phyloP scores from a whole-genome alignment of 2,113 vertebrate genomes.

The Parus major region DNA sequence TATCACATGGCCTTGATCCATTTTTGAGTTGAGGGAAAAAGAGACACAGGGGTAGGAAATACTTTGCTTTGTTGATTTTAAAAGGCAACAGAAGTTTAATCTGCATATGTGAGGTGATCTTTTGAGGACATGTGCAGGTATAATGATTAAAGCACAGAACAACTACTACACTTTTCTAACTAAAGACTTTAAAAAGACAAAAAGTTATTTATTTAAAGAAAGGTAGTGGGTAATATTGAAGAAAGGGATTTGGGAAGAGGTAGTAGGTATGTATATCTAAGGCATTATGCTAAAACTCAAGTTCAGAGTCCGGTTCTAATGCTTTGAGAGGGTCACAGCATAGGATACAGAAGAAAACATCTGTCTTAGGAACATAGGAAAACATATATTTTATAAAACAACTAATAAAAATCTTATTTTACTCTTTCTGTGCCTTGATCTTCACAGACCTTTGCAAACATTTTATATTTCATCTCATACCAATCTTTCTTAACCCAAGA shows the following conservation, averaged over 20 bases:
- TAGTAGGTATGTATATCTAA: neutral
- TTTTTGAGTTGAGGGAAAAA: neutral
- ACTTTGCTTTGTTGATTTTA: neutral
- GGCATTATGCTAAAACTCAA: neutral
- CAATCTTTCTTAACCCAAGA: neutral
- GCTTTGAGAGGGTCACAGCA: neutral
- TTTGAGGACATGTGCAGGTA: neutral
- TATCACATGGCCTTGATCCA: neutral
- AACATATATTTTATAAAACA: neutral
- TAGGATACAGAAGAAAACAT: neutral
- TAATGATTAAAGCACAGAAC: neutral
- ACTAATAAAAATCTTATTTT: neutral
- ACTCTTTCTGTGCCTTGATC: neutral
- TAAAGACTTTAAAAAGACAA: neutral
- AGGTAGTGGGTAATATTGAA: neutral
- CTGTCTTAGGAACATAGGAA: neutral
- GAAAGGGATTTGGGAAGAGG: neutral
- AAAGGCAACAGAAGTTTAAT: neutral
- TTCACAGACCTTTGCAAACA: neutral
- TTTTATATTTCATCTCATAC: neutral
- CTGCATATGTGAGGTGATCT: neutral
- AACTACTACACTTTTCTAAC: neutral
- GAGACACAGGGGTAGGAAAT: neutral
- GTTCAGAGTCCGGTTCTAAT: neutral
- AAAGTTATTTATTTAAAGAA: neutral